Conservation (phyloP, 2,113 vertebrate genomes). For the Xenopus tropicalis region UCB_Xtro_10.0 CM004444.2:176385501-176386000, state of each 20-base stretch:
- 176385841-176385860: conserved; percentile 3
- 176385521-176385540: conserved; percentile 6
- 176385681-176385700: conserved; percentile 1
- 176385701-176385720: conserved; percentile 20
- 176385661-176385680: conserved; percentile 5
- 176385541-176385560: conserved; percentile 15
- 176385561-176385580: conserved; percentile 14
- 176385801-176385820: not conserved
- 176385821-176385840: conserved; percentile 7
- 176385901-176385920: not conserved
- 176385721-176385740: conserved; percentile 3
- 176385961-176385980: not conserved
- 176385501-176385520: not conserved
- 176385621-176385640: not conserved
- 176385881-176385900: not conserved
- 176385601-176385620: not conserved
- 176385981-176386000: not conserved
- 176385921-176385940: not conserved
- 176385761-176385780: conserved; percentile 15
- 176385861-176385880: not conserved
- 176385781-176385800: not conserved
- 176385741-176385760: conserved; percentile 6
- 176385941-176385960: not conserved
- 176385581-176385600: not conserved
- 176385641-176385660: not conserved